These are phyloP conservation scores for Todus mexicanus DNA, from an alignment of 2,797 vertebrate genomes.

Conservation along the genomic window DNA sequence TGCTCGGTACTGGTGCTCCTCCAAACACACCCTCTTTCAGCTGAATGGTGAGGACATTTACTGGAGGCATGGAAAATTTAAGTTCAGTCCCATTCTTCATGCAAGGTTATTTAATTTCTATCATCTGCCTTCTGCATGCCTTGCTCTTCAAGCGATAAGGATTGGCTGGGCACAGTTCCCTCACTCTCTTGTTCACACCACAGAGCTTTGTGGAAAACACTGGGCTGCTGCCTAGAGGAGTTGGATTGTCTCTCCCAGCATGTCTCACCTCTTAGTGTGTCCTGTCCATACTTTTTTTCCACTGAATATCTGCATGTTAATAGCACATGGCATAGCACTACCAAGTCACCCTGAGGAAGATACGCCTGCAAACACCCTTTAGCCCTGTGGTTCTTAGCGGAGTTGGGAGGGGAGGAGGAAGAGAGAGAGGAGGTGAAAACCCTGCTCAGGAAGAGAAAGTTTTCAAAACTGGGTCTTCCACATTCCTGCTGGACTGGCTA, in stretches of 20 bases:
- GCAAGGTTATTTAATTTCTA: neutral
- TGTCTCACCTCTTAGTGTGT: neutral
- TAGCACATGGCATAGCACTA: neutral
- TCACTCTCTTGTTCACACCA: neutral
- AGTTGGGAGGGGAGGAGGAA: neutral
- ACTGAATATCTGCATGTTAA: neutral
- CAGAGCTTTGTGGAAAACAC: neutral
- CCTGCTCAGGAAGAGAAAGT: neutral
- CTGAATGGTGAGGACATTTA: neutral
- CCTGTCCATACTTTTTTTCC: neutral
- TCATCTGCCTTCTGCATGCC: neutral
- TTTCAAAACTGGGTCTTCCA: conserved; percentile 12
- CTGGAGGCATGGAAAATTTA: neutral
- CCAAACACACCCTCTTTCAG: neutral
- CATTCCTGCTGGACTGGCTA: conserved; percentile 19
- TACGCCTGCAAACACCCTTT: neutral
- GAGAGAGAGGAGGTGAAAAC: neutral
- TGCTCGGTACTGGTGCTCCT: neutral
- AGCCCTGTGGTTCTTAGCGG: neutral
- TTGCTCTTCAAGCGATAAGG: neutral
- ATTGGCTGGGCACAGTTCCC: neutral
- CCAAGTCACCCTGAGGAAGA: neutral
- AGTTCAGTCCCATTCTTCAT: neutral
- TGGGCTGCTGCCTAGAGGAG: neutral
- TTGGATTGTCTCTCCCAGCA: neutral